Evolutionary conservation across 2,888 invertebrate species (phyloP), one percentile per base, ranked within the genome.

Genomic region (Pachymerium ferrugineum): DNA sequence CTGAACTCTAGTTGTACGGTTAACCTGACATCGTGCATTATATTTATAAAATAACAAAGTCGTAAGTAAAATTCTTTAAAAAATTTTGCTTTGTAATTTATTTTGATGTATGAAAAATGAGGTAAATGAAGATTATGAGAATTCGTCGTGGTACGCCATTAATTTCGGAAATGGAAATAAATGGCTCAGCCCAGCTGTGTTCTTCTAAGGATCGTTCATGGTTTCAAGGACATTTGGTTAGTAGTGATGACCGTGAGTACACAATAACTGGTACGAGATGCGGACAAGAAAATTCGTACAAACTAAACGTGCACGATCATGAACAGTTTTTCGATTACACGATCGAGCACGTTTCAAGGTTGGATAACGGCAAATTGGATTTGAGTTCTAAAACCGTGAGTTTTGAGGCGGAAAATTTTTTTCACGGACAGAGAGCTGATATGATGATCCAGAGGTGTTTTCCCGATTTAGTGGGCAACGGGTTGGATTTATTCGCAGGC

Each of bases 381-480:
- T n/a, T n/a, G n/a, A n/a, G n/a, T n/a, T n/a, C 78, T 33, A 72
- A 76, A 10, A 74, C 77, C 47, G 75, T 80, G 38, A 74, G 62
- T 73, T 80, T 80, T 74, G 75, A 77, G 22, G 77, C 79, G 14
- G 76, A 78, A 69, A 77, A 77, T 69, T 75, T 78, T 12, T 80
- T 78, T 77, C 76, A 78, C 35, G 80, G 80, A 38, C 79, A 80
- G 74, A 79, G 77, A 75, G 80, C 80, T 33, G 79, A 79, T 67
- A 79, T 80, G 79, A 75, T 80, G 28, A 79, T 79, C 28, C 79
- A 80, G 71, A 74, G 74, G 29, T 77, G 77, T 67, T 74, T 80
- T n/a, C 77, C 78, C 29, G 76, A 75, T 31, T 77, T 80, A 14
- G 75, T 78, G n/a, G 80, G 79, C 25, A 62, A 76, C 28, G 77